These are phyloP conservation scores for Dicranocentrus wangi DNA, from an alignment of 2,888 invertebrate species.

Conservation along the genomic window DNA sequence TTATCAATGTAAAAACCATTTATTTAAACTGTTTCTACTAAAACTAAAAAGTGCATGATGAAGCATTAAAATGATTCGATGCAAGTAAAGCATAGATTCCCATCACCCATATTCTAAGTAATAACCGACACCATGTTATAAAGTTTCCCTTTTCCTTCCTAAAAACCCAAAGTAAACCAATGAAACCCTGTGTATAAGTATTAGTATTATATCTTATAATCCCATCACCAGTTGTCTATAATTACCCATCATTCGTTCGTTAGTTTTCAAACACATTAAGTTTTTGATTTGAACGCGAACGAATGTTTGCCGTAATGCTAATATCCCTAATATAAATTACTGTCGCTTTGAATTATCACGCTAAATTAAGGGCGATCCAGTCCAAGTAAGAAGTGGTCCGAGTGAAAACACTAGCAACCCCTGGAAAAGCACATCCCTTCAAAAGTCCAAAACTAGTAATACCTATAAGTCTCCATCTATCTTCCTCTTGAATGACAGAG, in stretches of 20 bases:
- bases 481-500: conserved; percentile 58
- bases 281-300: background rate
- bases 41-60: too few relatives aligned
- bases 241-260: background rate
- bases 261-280: background rate
- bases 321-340: background rate
- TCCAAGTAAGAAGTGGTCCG: conserved; percentile 65
- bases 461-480: conserved; percentile 65
- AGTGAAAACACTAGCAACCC: conserved; percentile 67
- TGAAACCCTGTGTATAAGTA: too few relatives aligned
- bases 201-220: background rate
- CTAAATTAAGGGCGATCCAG: conserved; percentile 67
- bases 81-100: too few relatives aligned
- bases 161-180: too few relatives aligned
- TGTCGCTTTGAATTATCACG: background rate
- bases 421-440: conserved; percentile 67
- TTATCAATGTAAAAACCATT: too few relatives aligned
- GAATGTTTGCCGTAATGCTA: background rate
- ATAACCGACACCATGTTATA: too few relatives aligned
- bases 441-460: conserved; percentile 70
- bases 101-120: too few relatives aligned
- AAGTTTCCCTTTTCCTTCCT: too few relatives aligned
- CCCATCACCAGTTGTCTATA: background rate
- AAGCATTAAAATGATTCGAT: too few relatives aligned
- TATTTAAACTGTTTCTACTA: too few relatives aligned